Evolutionary conservation across 2,888 invertebrate species (phyloP), one percentile per base, ranked within the genome.

Genomic region (Odiellus spinosus): DNA sequence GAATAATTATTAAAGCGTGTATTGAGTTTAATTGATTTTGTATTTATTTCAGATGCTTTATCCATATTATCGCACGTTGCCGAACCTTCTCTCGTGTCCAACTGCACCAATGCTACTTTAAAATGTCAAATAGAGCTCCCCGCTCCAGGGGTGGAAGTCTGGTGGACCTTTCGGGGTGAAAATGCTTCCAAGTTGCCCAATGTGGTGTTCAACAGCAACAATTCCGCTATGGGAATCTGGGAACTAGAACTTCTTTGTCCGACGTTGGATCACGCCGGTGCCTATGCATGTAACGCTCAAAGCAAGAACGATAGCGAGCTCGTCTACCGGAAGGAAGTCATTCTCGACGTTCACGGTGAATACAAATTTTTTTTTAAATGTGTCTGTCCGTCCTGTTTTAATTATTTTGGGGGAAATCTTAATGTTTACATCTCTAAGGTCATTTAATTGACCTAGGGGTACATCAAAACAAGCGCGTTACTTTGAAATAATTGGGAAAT

Each of bases 101-200:
- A 56, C 35, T 57, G 57, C 42, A 55, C 55, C 17, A 21, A 55
- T 34, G 51, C 54, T 32, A 52, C 50, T 6, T 47, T 57, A 43
- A 49, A 47, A 6, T 57, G 57, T 39, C 50, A 46, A 8, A 44
- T 49, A 38, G 53, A 54, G 19, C 45, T 43, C 3, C 44, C 20
- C 17, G 47, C 47, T 4, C 41, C 47, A 15, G 43, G 41, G 33
- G 51, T 50, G 10, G 51, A 54, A 15, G 55, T 56, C 14, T 57
- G 54, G 52, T 57, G 57, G 57, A 55, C 55, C 26, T 56, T 57
- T 40, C 46, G 52, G 2, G 54, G 54, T n/a, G 51, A 56, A 39
- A 57, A 57, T 47, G 56, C 55, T 15, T 53, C 55, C 8, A 56
- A 56, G 34, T 45, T 56, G 2, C 55, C 55, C 5, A 50, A 51